Percentiles rank a stretch among this genome's conserved stretches.
phyloP scores from a whole-genome alignment of 2,113 vertebrate genomes.

The Macroglossus sobrinus region DNA sequence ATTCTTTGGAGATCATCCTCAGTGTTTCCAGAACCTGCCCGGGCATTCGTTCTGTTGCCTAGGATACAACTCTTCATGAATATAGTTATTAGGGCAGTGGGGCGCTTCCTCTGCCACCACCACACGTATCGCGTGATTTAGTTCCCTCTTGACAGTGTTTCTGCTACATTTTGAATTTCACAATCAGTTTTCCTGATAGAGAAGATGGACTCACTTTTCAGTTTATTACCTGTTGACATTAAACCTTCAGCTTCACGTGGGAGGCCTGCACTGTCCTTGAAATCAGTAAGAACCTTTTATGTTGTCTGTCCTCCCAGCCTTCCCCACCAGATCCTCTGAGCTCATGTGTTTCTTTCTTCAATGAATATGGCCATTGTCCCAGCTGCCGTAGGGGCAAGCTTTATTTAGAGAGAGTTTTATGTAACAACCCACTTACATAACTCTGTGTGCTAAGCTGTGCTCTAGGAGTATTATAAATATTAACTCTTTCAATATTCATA shows the following conservation, averaged over 20 bases:
- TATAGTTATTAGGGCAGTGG: background rate
- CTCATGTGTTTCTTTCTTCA: background rate
- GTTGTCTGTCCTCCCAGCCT: background rate
- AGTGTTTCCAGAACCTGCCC: background rate
- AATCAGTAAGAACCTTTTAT: background rate
- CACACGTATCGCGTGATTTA: background rate
- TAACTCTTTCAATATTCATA: background rate
- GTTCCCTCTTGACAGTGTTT: background rate
- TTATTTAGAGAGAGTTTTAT: background rate
- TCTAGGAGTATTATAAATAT: background rate
- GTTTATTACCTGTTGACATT: background rate
- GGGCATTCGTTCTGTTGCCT: background rate
- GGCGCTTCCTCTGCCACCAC: too few relatives aligned
- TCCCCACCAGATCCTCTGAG: background rate
- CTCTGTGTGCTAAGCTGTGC: background rate
- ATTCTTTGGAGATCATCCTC: background rate
- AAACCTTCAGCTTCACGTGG: background rate
- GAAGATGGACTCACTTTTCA: background rate
- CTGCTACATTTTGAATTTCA: background rate
- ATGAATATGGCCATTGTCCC: background rate
- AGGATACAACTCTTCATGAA: background rate
- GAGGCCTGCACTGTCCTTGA: background rate
- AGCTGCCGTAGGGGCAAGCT: background rate
- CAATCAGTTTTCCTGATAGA: background rate
- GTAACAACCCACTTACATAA: background rate